These are phyloP conservation scores for Condylostylus longicornis DNA, from an alignment of 1,140 invertebrate species.

Conservation along the genomic window DNA sequence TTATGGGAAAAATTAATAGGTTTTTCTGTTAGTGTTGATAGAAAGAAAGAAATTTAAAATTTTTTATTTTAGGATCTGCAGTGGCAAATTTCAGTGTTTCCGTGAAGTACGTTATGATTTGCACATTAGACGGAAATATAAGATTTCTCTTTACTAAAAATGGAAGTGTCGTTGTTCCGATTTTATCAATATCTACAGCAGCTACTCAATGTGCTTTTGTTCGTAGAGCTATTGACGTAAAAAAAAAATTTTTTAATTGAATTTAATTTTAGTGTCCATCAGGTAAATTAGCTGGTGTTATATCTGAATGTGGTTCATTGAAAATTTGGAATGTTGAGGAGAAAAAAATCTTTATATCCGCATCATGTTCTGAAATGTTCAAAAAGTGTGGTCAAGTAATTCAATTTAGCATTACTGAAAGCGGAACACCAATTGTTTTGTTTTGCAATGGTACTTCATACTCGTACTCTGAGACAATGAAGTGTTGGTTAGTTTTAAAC, in stretches of 20 bases:
- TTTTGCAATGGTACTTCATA: constrained; percentile 25
- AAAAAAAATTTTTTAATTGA: background rate
- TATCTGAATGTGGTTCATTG: constrained; percentile 23
- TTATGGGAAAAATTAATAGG: constrained; percentile 13
- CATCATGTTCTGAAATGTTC: constrained; percentile 20
- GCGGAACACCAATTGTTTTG: constrained; percentile 23
- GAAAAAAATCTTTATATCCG: constrained; percentile 11
- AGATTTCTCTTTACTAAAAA: constrained; percentile 21
- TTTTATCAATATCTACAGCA: constrained; percentile 18
- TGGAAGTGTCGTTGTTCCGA: constrained; percentile 21
- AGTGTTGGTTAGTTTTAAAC: constrained; percentile 27
- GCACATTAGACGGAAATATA: constrained; percentile 25
- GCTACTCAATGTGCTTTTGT: constrained; percentile 27
- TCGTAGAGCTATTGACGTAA: constrained; percentile 5
- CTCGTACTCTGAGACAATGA: constrained; percentile 19
- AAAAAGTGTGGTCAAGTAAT: constrained; percentile 15
- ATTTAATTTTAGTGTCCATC: constrained; percentile 16
- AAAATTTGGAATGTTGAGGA: constrained; percentile 23
- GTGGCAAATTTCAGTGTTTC: constrained; percentile 28
- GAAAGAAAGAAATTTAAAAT: constrained; percentile 6
- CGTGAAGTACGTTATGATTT: constrained; percentile 24
- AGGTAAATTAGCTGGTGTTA: constrained; percentile 20
- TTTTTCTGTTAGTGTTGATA: background rate
- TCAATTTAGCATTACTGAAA: constrained; percentile 26
- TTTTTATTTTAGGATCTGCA: constrained; percentile 21